A percentile compares a stretch with the other conserved stretches of the same genome.
phyloP scores from a whole-genome alignment of 2,888 invertebrate species.

The Ochropleura leucogaster region DNA sequence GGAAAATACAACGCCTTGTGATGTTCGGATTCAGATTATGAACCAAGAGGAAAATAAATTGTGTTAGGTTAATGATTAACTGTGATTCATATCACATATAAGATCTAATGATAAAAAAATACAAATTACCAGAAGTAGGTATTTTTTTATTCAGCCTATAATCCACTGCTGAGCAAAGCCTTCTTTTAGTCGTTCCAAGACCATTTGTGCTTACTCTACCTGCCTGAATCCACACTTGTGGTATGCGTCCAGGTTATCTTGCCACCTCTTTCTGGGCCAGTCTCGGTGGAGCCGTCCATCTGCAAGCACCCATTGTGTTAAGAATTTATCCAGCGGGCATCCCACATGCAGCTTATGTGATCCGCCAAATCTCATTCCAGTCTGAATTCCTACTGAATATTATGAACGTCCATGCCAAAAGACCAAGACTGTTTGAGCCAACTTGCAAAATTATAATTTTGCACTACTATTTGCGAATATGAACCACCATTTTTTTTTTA shows the following conservation, averaged over 20 bases:
- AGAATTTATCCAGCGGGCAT: background rate
- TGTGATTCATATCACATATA: background rate
- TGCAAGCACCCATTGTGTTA: background rate
- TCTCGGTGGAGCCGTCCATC: background rate
- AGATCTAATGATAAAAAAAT: background rate
- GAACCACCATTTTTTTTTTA: constrained; percentile 56
- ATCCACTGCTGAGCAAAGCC: background rate
- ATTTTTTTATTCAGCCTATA: background rate
- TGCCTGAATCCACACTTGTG: background rate
- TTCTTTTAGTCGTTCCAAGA: background rate
- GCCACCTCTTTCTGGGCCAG: background rate
- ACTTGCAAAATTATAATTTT: constrained; percentile 33
- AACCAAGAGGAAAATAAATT: background rate
- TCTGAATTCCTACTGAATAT: background rate
- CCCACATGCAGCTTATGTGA: background rate
- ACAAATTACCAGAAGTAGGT: background rate
- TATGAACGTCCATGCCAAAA: constrained; percentile 7
- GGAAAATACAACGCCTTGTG: background rate
- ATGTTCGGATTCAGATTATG: background rate
- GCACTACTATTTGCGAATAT: constrained; percentile 42
- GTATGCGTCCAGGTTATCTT: background rate
- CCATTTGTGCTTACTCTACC: background rate
- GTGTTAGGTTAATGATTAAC: background rate
- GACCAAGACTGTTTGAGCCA: constrained; percentile 43
- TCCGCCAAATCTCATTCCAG: background rate